A percentile compares a stretch with the other conserved stretches of the same genome.
Evolutionary conservation across 2,888 invertebrate genomes (phyloP).

Genomic region (Ryuthela nishihirai): DNA sequence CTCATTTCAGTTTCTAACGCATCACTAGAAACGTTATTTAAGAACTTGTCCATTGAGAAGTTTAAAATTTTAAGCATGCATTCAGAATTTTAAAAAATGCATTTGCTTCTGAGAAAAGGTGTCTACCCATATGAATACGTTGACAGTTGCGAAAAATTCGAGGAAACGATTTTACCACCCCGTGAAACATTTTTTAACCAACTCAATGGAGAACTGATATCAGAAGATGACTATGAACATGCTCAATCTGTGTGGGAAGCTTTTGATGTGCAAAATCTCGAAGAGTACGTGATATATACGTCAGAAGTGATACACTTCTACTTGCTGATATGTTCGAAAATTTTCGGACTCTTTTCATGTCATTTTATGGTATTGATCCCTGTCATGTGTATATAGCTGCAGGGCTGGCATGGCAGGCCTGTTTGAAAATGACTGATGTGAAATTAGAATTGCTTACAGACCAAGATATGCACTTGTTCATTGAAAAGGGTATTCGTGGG

Average conservation of each 20-base stretch:
- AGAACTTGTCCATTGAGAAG: background rate
- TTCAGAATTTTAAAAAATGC: conserved; percentile 40
- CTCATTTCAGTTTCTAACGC: conserved; percentile 2
- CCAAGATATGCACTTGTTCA: conserved; percentile 39
- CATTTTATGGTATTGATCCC: conserved; percentile 43
- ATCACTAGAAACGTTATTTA: conserved; percentile 2
- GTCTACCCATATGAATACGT: too few species aligned
- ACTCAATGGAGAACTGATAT: conserved; percentile 15
- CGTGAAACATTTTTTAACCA: conserved; percentile 25
- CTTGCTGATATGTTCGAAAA: conserved; percentile 44
- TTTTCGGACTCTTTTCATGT: conserved; percentile 41
- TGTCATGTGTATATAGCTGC: conserved; percentile 40
- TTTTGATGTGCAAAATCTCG: conserved; percentile 41
- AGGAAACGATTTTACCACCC: conserved; percentile 41
- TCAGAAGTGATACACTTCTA: conserved; percentile 38
- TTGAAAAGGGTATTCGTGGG: conserved; percentile 25
- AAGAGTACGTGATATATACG: conserved; percentile 44
- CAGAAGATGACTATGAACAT: conserved; percentile 41
- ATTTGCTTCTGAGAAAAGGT: too few species aligned
- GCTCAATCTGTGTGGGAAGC: conserved; percentile 42
- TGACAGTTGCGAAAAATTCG: too few species aligned
- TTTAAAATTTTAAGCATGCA: conserved; percentile 5
- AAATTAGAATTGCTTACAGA: conserved; percentile 41
- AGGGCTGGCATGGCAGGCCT: conserved; percentile 32
- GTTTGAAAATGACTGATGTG: conserved; percentile 35